A percentile compares a stretch with the other conserved stretches of the same genome.
Conservation (phyloP, 2,113 vertebrate genomes). For the Nannobrachium achirus region DNA sequence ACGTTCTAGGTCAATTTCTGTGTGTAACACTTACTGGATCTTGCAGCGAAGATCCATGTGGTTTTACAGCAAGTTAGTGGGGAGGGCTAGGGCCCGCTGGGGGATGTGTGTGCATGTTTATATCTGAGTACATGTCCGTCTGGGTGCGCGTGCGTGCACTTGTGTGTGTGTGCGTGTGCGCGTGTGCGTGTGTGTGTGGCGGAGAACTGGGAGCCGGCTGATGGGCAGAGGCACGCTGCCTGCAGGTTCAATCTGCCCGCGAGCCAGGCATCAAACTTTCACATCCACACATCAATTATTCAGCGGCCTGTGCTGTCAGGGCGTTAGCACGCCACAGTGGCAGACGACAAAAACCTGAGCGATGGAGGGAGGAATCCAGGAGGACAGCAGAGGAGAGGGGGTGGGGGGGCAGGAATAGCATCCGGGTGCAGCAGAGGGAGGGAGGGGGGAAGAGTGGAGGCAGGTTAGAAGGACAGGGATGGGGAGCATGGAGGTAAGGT, state of each 20-base stretch:
- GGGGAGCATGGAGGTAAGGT: neutral
- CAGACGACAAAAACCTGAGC: conserved; percentile 66
- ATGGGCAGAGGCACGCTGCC: conserved; percentile 71
- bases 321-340: conserved; percentile 70
- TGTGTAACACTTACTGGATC: conserved; percentile 46
- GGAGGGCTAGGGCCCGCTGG: conserved; percentile 44
- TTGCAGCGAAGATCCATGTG: conserved; percentile 62
- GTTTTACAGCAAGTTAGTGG: conserved; percentile 60
- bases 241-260: conserved; percentile 81
- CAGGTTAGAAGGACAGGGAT: neutral
- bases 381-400: conserved; percentile 14
- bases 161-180: conserved; percentile 35
- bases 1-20: conserved; percentile 32
- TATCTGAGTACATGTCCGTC: too few relatives aligned
- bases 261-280: conserved; percentile 82
- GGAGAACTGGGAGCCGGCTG: conserved; percentile 61
- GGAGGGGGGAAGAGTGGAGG: too few relatives aligned
- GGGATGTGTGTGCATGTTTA: conserved; percentile 51
- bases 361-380: conserved; percentile 39
- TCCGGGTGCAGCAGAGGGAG: neutral
- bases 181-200: conserved; percentile 46
- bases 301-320: conserved; percentile 66
- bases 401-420: too few relatives aligned
- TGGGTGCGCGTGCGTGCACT: conserved; percentile 44
- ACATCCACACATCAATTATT: conserved; percentile 81